Conservation (phyloP, 1,140 invertebrate species). For the Euglossa dilemma region DNA sequence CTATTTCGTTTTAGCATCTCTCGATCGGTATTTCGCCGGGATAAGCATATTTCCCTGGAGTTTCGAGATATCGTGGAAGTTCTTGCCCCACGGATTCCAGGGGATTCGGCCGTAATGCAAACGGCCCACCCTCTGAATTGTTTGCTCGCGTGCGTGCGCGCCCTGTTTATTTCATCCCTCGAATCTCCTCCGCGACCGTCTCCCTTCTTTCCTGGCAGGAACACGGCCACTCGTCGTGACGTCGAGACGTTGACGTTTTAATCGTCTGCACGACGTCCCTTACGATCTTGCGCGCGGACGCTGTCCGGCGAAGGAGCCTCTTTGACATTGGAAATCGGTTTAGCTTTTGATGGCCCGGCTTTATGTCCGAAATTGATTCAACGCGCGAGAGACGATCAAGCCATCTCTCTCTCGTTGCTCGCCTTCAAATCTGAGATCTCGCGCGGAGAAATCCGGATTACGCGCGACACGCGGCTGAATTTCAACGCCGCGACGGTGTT, state of each 20-base stretch:
- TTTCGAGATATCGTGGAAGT: conserved; percentile 68
- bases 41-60: conserved; percentile 73
- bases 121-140: conserved; percentile 57
- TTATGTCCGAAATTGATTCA: not conserved
- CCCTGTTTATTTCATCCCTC: conserved; percentile 37
- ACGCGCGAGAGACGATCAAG: too few relatives aligned
- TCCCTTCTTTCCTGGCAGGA: not conserved
- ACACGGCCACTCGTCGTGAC: not conserved
- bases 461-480: not conserved
- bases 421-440: not conserved
- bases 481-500: not conserved
- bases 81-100: conserved; percentile 61
- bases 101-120: conserved; percentile 65
- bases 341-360: too few relatives aligned
- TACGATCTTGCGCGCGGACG: not conserved
- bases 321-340: not conserved
- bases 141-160: conserved; percentile 44
- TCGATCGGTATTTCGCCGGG: conserved; percentile 62
- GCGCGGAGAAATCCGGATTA: not conserved
- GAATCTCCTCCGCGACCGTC: conserved; percentile 44
- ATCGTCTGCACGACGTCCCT: not conserved
- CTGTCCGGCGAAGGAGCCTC: not conserved
- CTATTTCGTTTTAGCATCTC: conserved; percentile 54
- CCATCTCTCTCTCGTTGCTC: too few relatives aligned
- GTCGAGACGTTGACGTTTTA: not conserved